Evolutionary conservation across 2,888 invertebrate genomes (phyloP), one percentile per base, ranked within the genome.

Genomic region (Lasioglossum oenotherae): DNA sequence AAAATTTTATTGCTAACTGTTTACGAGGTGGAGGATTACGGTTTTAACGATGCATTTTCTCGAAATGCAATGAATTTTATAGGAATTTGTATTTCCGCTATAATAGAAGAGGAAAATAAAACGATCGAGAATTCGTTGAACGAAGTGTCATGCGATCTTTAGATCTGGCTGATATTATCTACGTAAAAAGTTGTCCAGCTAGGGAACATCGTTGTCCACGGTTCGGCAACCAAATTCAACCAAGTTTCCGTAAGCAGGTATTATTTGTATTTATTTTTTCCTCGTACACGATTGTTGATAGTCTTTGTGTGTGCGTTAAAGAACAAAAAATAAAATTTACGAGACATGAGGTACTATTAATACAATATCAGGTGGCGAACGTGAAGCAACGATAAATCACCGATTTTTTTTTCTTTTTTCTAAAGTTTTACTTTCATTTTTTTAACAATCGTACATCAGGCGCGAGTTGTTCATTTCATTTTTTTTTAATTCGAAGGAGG

Each of bases 51-150:
- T 44, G 44, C 41, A 76, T 31, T 60, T 46, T 67, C 46, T 77
- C 35, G 16, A 67, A n/a, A 69, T 49, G 23, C 31, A 23, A 67
- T 35, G 23, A 53, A 74, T 69, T 31, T 72, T 60, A n/a, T 23
- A 6, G 60, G 38, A 81, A 46, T 74, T 80, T 82, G 35, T 74
- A 74, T 67, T 74, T 53, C 53, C 16, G 16, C 31, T 64, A 41
- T 69, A 53, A 74, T 72, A 46, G 31, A 27, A 60, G 38, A 69
- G 41, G 67, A 74, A 14, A 74, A 82, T 74, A 27, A 81, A 79
- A 53, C 19, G 27, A 80, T 80, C 27, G 53, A 74, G 74, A 80
- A 69, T 53, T 69, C 38, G 31, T 80, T 38, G n/a, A 53, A 44
- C 8, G 46, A 64, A 67, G 49, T 41, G 16, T 27, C 16, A 44